Conservation (phyloP, 1,140 invertebrate genomes). For the Palaemon carinicauda region DNA sequence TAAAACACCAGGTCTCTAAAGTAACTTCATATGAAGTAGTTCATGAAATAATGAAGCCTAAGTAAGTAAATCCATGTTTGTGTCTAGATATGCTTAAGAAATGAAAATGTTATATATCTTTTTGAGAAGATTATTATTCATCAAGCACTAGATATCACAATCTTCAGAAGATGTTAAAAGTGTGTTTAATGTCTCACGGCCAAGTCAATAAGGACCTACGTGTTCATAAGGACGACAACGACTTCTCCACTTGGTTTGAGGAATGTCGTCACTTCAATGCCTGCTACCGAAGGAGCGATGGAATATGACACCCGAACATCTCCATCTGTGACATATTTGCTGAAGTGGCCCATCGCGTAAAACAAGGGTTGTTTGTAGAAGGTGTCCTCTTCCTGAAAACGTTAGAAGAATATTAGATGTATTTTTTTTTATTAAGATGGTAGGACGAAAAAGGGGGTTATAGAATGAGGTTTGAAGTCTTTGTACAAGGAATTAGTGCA, state of each 20-base stretch:
- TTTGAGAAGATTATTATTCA: too few species aligned
- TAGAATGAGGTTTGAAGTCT: too few species aligned
- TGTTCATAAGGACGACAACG: conserved; percentile 1
- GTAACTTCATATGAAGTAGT: too few species aligned
- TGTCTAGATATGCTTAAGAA: too few species aligned
- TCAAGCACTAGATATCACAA: too few species aligned
- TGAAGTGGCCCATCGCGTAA: conserved; percentile 46
- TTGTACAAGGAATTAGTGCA: too few species aligned
- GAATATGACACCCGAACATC: not conserved
- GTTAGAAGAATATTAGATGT: not conserved
- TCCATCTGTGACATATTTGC: conserved; percentile 25
- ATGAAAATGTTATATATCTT: too few species aligned
- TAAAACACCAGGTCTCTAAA: too few species aligned
- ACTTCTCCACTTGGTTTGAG: not conserved
- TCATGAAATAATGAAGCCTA: not conserved
- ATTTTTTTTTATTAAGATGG: not conserved
- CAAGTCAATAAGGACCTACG: not conserved
- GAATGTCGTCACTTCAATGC: not conserved
- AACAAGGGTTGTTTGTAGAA: conserved; percentile 50
- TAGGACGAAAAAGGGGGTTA: not conserved
- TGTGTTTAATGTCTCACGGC: not conserved
- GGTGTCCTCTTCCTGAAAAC: not conserved
- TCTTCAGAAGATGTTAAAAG: too few species aligned
- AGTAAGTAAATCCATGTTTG: too few species aligned
- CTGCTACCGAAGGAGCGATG: not conserved